Evolutionary conservation across 2,888 invertebrate genomes (phyloP), one percentile per base, ranked within the genome.

Genomic region (Diabrotica balteata): DNA sequence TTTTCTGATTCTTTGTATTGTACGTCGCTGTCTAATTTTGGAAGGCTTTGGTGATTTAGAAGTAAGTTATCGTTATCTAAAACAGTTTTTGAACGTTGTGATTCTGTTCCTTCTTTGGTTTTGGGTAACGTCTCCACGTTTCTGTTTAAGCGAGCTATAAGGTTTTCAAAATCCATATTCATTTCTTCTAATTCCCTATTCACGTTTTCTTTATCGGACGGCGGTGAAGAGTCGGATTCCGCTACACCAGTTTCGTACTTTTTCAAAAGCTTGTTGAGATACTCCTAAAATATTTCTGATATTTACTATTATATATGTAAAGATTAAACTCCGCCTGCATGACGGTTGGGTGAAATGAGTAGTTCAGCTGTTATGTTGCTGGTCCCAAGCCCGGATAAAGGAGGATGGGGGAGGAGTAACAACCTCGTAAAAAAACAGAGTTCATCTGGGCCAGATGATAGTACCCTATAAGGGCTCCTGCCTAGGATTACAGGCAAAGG

Each of bases 261-360:
- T 54, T 69, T 70, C 72, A 76, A 67, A n/a, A 73, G 66, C 47
- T 72, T 66, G 0, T 70, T 55, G 7, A 76, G 55, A 52, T 75
- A 76, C 46, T 72, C 68, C 75, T 76, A 50, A 63, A 72, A 73
- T 9, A 32, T 1, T 32, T 32, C 4, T 32, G 5, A 32, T 32
- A 32, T 32, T 32, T 4, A 32, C 32, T 32, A 32, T 32, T 32
- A 4, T 4, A 32, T 32, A 4, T 32, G 2, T 32, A 32, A 32
- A 32, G 4, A 32, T 32, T 32, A 3, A 32, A n/a, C n/a, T n/a
- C n/a, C n/a, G n/a, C n/a, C n/a, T n/a, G n/a, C n/a, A n/a, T n/a
- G n/a, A n/a, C n/a, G n/a, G n/a, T n/a, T n/a, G n/a, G n/a, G n/a
- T n/a, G n/a, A n/a, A n/a, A n/a, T n/a, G n/a, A n/a, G n/a, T n/a